Evolutionary conservation across 2,797 vertebrate species (phyloP).

Genomic region (Tachyglossus aculeatus): DNA sequence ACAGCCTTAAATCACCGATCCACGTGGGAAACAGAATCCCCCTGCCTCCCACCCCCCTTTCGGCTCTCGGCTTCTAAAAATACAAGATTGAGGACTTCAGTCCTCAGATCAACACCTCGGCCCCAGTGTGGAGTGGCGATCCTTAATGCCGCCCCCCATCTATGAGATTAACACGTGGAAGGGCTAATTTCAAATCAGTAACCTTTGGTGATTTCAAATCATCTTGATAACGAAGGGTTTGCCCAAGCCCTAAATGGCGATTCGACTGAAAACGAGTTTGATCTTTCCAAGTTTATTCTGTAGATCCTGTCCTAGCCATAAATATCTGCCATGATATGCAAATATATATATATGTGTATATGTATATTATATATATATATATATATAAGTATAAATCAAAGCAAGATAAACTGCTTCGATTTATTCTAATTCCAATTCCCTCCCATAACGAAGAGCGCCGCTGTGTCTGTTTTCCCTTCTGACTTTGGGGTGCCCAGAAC

Average conservation of each 20-base stretch:
- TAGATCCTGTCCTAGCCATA: background rate
- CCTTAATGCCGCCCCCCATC: too few species aligned
- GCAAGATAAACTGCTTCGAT: too few species aligned
- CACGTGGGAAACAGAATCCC: constrained; percentile 73
- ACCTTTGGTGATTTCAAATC: constrained; percentile 18
- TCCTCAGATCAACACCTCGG: constrained; percentile 46
- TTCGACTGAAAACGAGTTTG: constrained; percentile 8
- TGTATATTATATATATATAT: too few species aligned
- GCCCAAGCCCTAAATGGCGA: constrained; percentile 9
- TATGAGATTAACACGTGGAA: too few species aligned
- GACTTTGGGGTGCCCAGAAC: too few species aligned
- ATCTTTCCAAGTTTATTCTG: constrained; percentile 13
- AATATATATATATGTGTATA: background rate
- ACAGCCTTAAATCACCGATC: constrained; percentile 77
- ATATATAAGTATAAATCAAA: too few species aligned
- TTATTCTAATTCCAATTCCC: too few species aligned
- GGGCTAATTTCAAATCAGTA: background rate
- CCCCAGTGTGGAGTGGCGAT: too few species aligned
- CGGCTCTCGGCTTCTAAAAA: constrained; percentile 55
- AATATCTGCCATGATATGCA: background rate
- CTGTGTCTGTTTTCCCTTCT: too few species aligned
- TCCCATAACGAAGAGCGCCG: too few species aligned
- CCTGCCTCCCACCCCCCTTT: constrained; percentile 31
- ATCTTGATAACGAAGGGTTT: background rate
- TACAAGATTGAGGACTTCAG: constrained; percentile 60